Conservation (phyloP, 2,113 vertebrate species). For the Labeo catla region DNA sequence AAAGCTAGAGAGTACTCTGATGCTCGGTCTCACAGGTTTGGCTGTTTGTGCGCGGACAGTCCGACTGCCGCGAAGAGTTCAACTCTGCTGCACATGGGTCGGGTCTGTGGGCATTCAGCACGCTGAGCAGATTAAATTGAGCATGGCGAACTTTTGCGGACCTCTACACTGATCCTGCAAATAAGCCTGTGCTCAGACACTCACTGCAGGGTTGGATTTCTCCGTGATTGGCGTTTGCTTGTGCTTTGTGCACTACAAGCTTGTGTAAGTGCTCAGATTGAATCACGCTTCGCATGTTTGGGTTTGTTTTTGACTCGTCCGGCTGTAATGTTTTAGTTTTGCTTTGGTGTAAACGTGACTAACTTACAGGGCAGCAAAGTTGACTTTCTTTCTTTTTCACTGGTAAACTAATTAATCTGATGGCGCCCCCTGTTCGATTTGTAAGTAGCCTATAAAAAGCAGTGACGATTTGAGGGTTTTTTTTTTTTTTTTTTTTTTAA, state of each 20-base stretch:
- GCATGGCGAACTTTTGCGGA: constrained; percentile 31
- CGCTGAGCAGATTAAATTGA: constrained; percentile 54
- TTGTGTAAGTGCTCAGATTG: background rate
- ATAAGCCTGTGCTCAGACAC: constrained; percentile 37
- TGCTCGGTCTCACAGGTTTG: constrained; percentile 36
- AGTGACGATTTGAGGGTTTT: no score
- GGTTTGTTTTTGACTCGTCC: background rate
- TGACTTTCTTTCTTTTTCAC: no score
- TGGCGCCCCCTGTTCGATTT: no score
- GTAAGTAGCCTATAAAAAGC: no score
- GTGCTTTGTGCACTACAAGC: background rate
- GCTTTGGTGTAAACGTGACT: background rate
- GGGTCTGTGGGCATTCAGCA: background rate
- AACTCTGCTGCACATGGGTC: constrained; percentile 43
- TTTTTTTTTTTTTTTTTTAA: no score
- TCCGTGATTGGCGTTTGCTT: background rate
- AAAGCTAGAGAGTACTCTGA: constrained; percentile 55
- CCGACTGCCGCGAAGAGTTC: constrained; percentile 55
- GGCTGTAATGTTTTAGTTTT: background rate
- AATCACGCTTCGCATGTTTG: background rate
- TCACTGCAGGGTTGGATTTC: background rate
- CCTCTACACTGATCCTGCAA: constrained; percentile 38
- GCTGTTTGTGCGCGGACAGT: constrained; percentile 49
- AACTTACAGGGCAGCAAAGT: no score
- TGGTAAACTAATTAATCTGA: no score